Percentiles rank a stretch among this genome's conserved stretches.
Evolutionary conservation across 1,140 invertebrate genomes (phyloP).

Genomic region (Drosophila albomicans): DNA sequence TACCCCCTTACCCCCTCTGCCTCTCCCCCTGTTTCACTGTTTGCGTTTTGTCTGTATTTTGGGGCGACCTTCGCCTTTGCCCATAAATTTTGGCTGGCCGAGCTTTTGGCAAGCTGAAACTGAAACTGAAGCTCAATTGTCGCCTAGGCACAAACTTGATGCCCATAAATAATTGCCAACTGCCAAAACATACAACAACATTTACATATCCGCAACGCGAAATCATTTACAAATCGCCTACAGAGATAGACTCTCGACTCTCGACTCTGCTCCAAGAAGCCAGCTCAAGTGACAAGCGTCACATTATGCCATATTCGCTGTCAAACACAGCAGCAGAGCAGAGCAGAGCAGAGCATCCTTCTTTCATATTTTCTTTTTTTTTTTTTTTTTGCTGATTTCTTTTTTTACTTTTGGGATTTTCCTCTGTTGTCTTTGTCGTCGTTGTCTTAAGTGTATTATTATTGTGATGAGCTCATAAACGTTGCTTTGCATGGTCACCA

Average conservation of each 20-base stretch:
- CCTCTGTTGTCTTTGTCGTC: background rate
- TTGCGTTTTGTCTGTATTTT: background rate
- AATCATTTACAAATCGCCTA: slow-evolving; percentile 3
- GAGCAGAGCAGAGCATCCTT: background rate
- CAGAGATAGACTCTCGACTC: background rate
- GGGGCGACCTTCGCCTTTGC: slow-evolving; percentile 69
- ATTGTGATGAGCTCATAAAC: slow-evolving; percentile 1
- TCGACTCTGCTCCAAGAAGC: background rate
- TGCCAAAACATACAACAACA: slow-evolving; percentile 59
- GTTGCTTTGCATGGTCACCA: slow-evolving; percentile 1
- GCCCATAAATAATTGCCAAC: slow-evolving; percentile 48
- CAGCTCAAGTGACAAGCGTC: slow-evolving; percentile 3
- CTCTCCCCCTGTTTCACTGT: background rate
- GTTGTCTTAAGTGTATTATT: background rate
- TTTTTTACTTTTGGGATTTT: background rate
- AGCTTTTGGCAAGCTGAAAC: slow-evolving; percentile 34
- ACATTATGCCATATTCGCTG: slow-evolving; percentile 14
- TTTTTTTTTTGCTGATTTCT: background rate
- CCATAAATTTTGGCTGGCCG: slow-evolving; percentile 58
- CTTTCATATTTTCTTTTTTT: background rate
- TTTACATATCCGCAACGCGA: slow-evolving; percentile 45
- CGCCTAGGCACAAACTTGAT: slow-evolving; percentile 34
- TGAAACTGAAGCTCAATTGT: slow-evolving; percentile 9
- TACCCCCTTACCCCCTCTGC: background rate
- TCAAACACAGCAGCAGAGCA: background rate